These are phyloP conservation scores for Pan troglodytes DNA, from an alignment of 2,113 vertebrate genomes.

Conservation along the genomic window NHGRI_mPanTro3-v2.1_pri NC_072404.2:62660501-62661000, in stretches of 20 bases:
- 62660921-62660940: constrained; percentile 92
- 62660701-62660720: background rate
- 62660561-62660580: background rate
- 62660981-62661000: constrained; percentile 94
- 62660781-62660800: constrained; percentile 80
- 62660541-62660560: background rate
- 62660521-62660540: rapidly evolving
- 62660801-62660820: constrained; percentile 84
- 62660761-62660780: constrained; percentile 69
- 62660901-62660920: constrained; percentile 90
- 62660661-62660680: background rate
- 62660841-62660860: constrained; percentile 84
- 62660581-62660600: background rate
- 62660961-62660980: constrained; percentile 92
- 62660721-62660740: background rate
- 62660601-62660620: background rate
- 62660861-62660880: constrained; percentile 84
- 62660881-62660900: constrained; percentile 88
- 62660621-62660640: background rate
- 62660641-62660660: background rate
- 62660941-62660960: constrained; percentile 93
- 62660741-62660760: constrained; percentile 55
- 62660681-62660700: background rate
- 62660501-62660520: background rate
- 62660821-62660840: constrained; percentile 86